Conservation (phyloP, 1,140 invertebrate genomes). For the Brachionus rubens region DNA sequence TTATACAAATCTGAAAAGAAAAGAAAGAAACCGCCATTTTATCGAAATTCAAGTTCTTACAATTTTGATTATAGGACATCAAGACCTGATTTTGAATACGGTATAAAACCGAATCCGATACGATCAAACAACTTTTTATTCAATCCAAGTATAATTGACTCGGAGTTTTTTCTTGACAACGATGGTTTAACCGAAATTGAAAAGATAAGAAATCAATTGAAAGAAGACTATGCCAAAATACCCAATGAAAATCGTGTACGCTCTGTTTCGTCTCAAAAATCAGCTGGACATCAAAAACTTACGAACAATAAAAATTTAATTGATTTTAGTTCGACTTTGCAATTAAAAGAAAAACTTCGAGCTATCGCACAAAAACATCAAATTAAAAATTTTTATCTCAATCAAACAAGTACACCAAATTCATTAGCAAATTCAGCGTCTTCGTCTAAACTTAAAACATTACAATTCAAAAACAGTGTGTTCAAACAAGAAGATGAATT, state of each 20-base stretch:
- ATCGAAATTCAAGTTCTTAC: not conserved
- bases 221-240: constrained; percentile 8
- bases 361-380: constrained; percentile 27
- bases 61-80: not conserved
- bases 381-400: constrained; percentile 26
- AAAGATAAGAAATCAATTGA: constrained; percentile 20
- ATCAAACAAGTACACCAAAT: not conserved
- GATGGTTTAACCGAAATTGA: constrained; percentile 24
- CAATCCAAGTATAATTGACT: constrained; percentile 11
- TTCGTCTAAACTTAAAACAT: not conserved
- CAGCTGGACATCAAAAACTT: not conserved
- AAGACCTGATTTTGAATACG: not conserved
- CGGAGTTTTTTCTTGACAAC: constrained; percentile 21
- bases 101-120: not conserved
- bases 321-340: not conserved
- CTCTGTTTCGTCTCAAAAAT: constrained; percentile 6
- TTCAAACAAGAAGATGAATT: not conserved
- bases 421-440: not conserved
- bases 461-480: constrained; percentile 6
- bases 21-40: not conserved
- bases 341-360: constrained; percentile 28
- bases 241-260: not conserved
- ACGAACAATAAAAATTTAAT: not conserved
- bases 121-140: not conserved
- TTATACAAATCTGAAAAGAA: not conserved